Conservation (phyloP, 2,888 invertebrate species). For the Elegia similella region DNA sequence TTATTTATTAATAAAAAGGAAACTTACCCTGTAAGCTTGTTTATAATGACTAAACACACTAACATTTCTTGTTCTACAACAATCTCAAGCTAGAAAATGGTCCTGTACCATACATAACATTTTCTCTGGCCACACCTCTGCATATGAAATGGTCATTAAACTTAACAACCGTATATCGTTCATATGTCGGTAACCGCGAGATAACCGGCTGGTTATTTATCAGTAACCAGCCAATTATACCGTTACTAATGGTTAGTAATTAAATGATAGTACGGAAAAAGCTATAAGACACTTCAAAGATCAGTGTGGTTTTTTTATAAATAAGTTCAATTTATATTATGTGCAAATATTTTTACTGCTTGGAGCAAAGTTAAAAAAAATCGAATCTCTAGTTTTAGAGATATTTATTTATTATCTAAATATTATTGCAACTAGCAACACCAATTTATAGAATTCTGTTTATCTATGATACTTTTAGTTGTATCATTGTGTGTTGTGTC, state of each 20-base stretch:
- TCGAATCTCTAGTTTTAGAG: too few species aligned
- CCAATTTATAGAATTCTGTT: too few species aligned
- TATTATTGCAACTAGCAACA: too few species aligned
- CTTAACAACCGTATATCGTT: constrained; percentile 17
- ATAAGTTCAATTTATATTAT: too few species aligned
- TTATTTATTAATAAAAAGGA: too few species aligned
- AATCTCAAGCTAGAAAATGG: constrained; percentile 1
- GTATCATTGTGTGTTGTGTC: too few species aligned
- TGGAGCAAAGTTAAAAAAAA: too few species aligned
- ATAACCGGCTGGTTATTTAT: constrained; percentile 4
- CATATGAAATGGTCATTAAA: constrained; percentile 12
- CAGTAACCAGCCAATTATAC: neutral
- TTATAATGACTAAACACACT: neutral
- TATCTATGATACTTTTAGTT: too few species aligned
- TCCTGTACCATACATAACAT: constrained; percentile 11
- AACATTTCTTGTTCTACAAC: neutral
- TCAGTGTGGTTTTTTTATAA: neutral
- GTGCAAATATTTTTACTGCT: too few species aligned
- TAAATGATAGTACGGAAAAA: neutral
- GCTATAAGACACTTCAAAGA: neutral
- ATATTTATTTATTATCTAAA: too few species aligned
- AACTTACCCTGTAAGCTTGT: neutral
- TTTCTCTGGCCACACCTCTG: constrained; percentile 17
- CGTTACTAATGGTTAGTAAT: neutral
- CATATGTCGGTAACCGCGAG: neutral